phyloP scores from a whole-genome alignment of 2,888 invertebrate species.

The Torymus tubicola region DNA sequence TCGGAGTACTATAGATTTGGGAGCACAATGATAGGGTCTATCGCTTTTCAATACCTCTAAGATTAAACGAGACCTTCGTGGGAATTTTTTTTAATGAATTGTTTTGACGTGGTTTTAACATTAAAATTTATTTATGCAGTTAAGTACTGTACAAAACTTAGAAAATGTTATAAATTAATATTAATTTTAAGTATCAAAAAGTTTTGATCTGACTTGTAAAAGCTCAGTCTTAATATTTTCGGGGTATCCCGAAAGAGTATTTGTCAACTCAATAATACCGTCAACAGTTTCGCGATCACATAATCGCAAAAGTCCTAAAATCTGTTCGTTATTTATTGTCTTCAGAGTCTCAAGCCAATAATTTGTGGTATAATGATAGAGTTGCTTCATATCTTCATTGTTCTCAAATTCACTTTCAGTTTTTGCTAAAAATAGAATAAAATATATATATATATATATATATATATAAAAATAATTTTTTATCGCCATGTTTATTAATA shows the following conservation, averaged over 20 bases:
- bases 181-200: neutral
- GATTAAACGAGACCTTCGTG: no score
- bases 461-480: neutral
- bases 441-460: neutral
- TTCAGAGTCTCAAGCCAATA: constrained; percentile 66
- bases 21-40: no score
- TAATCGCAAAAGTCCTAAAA: constrained; percentile 59
- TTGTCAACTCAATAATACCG: constrained; percentile 34
- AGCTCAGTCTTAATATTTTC: constrained; percentile 19
- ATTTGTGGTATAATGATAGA: constrained; percentile 64
- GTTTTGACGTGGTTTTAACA: neutral
- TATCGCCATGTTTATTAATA: neutral
- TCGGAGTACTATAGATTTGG: no score
- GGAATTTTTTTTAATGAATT: no score
- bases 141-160: neutral
- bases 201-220: constrained; percentile 19
- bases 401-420: constrained; percentile 57
- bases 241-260: constrained; percentile 13
- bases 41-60: no score
- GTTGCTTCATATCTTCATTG: constrained; percentile 61
- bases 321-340: constrained; percentile 58
- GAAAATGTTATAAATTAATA: neutral
- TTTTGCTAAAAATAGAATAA: constrained; percentile 36
- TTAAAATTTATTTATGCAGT: neutral
- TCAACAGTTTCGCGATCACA: constrained; percentile 55